Evolutionary conservation across 2,888 invertebrate species (phyloP), one percentile per base, ranked within the genome.

Genomic region (Cotesia congregata): DNA sequence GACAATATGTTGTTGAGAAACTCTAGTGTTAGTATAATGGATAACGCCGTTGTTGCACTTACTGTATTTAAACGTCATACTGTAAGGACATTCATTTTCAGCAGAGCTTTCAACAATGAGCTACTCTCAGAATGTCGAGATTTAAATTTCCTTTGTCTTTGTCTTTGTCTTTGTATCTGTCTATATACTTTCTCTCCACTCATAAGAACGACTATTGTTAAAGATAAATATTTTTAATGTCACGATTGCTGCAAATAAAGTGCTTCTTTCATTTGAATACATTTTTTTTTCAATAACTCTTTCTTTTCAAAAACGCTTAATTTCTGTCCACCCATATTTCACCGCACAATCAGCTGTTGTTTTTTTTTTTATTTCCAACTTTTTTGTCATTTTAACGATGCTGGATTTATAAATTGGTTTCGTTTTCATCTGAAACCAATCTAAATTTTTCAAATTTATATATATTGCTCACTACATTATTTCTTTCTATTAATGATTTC

Each of bases 21-120:
- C 65, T 71, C n/a, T 15, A 60, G 61, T 72, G 62, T 62, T 72
- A 62, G 38, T 20, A 39, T 38, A 74, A 67, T 67, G 67, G 30
- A 67, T 67, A 67, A 67, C 62, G 17, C 17, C 17, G 20, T 62
- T 17, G n/a, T 62, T 20, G 7, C 62, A 17, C 62, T 62, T 62
- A 17, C 67, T 67, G 67, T 67, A 67, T 67, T 67, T 67, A 67
- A 67, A 67, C 67, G 30, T 38, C 67, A 20, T 12, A 67, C 30
- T 20, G 39, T 1, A 12, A 50, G 6, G 50, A 50, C 12, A 50
- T 50, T 50, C 50, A 50, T 50, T 9, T 50, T 12, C 50, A 50
- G 50, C 12, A 50, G 3, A 12, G 67, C 67, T 67, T 67, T 74
- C 39, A 74, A 67, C 67, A 30, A 39, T 61, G 39, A 74, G 17